phyloP scores from a whole-genome alignment of 2,888 invertebrate genomes.

The Cerceris rybyensis region DNA sequence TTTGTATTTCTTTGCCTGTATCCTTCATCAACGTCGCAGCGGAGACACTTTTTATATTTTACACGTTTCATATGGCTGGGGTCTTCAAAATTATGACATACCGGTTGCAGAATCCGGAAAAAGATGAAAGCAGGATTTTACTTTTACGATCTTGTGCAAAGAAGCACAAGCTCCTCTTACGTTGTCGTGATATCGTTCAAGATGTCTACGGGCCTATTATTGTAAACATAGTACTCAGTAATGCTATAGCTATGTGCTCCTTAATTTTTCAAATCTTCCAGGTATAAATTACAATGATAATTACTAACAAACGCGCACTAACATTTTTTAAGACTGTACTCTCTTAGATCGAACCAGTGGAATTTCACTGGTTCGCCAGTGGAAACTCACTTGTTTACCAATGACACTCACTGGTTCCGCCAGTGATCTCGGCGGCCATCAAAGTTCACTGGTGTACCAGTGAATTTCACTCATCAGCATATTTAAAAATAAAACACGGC shows the following conservation, averaged over 20 bases:
- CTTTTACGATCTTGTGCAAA: slow-evolving; percentile 47
- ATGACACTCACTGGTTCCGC: too few species aligned
- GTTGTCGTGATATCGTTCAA: slow-evolving; percentile 55
- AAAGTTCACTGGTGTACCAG: too few species aligned
- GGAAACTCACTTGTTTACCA: too few species aligned
- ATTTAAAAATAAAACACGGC: too few species aligned
- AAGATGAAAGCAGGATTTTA: slow-evolving; percentile 26
- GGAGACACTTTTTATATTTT: slow-evolving; percentile 66
- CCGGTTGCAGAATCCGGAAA: slow-evolving; percentile 43
- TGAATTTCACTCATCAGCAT: too few species aligned
- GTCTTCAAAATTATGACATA: slow-evolving; percentile 56
- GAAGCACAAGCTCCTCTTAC: slow-evolving; percentile 49
- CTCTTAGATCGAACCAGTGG: too few species aligned
- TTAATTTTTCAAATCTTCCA: slow-evolving; percentile 66
- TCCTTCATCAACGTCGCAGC: slow-evolving; percentile 48
- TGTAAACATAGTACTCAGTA: slow-evolving; percentile 61
- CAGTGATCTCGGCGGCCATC: too few species aligned
- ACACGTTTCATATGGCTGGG: slow-evolving; percentile 65
- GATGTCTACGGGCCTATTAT: slow-evolving; percentile 66
- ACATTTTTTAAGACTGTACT: too few species aligned
- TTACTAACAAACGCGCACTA: too few species aligned
- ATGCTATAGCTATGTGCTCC: slow-evolving; percentile 65
- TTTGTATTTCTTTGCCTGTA: slow-evolving; percentile 22
- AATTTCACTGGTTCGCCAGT: too few species aligned
- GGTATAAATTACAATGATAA: slow-evolving; percentile 34